Conservation (phyloP, 2,888 invertebrate species). For the Rhagonycha fulva region DNA sequence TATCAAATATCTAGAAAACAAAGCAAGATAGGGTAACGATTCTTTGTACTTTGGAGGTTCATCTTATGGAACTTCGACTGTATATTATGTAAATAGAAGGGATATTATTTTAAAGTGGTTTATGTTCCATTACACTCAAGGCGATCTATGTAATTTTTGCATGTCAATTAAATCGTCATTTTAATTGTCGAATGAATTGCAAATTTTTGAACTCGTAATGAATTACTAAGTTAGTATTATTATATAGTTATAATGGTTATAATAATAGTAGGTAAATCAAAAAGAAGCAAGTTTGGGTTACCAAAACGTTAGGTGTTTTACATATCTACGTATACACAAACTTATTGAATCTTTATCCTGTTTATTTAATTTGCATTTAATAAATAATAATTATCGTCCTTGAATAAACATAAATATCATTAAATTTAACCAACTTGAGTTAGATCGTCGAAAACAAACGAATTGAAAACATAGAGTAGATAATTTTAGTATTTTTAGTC, state of each 20-base stretch:
- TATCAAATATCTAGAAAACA: too few species aligned
- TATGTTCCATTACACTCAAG: not conserved
- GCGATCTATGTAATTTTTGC: not conserved
- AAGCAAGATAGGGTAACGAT: too few species aligned
- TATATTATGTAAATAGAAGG: too few species aligned
- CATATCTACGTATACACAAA: not conserved
- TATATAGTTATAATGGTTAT: too few species aligned
- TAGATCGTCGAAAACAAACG: not conserved
- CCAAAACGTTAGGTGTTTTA: not conserved
- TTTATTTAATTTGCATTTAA: not conserved
- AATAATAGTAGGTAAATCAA: not conserved
- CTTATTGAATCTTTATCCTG: not conserved
- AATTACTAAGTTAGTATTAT: too few species aligned
- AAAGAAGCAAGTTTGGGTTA: not conserved
- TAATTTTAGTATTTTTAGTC: not conserved
- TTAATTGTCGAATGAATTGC: not conserved
- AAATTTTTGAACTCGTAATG: not conserved
- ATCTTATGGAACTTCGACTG: too few species aligned
- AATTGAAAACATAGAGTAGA: not conserved
- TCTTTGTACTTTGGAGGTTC: too few species aligned
- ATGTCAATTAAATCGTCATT: not conserved
- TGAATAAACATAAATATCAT: not conserved
- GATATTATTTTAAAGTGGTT: too few species aligned
- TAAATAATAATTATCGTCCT: not conserved
- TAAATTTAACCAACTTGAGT: not conserved